phyloP scores from a whole-genome alignment of 2,113 vertebrate genomes.

The Amia ocellicauda region DNA sequence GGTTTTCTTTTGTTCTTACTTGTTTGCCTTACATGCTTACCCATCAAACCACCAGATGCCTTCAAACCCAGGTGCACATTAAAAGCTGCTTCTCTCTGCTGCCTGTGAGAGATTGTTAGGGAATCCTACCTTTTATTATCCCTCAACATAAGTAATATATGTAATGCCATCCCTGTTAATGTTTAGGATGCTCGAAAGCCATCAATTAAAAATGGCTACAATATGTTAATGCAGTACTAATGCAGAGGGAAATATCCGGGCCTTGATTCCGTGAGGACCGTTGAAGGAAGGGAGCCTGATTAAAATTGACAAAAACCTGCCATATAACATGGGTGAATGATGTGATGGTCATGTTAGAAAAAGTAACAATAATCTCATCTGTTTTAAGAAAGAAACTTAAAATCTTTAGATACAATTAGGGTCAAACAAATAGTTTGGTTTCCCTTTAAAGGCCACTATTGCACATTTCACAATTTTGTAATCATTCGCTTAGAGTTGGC shows the following conservation, averaged over 20 bases:
- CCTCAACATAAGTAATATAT: slow-evolving; percentile 55
- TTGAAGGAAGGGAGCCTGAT: too few relatives aligned
- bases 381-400: too few relatives aligned
- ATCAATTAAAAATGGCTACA: slow-evolving; percentile 38
- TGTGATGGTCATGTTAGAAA: too few relatives aligned
- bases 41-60: not conserved
- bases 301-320: too few relatives aligned
- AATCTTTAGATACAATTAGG: too few relatives aligned
- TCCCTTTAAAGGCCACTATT: too few relatives aligned
- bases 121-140: slow-evolving; percentile 42
- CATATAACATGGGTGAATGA: too few relatives aligned
- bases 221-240: not conserved
- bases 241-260: not conserved
- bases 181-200: slow-evolving; percentile 59
- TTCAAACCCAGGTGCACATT: not conserved
- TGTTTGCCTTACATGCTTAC: not conserved
- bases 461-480: too few relatives aligned
- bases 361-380: too few relatives aligned
- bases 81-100: not conserved
- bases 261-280: not conserved
- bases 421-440: too few relatives aligned
- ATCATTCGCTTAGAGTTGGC: too few relatives aligned
- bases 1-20: too few relatives aligned
- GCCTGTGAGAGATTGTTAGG: slow-evolving; percentile 43
- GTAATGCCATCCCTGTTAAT: slow-evolving; percentile 58